Conservation (phyloP, 2,888 invertebrate genomes). For the Hirudinaria manillensis region DNA sequence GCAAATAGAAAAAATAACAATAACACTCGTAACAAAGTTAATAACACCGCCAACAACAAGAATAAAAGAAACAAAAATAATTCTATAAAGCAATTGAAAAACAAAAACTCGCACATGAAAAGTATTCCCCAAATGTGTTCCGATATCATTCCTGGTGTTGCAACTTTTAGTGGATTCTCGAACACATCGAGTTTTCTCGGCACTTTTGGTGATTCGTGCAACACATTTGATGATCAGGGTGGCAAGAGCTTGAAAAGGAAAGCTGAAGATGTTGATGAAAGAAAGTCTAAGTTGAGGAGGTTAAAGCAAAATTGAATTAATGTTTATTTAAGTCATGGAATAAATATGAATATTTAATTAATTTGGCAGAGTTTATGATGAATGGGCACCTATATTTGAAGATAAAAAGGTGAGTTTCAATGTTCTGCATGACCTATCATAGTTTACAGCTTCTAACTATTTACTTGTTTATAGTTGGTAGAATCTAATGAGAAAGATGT, state of each 20-base stretch:
- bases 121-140: too few species aligned
- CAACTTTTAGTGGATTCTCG: too few species aligned
- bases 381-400: neutral
- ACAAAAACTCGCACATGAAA: too few species aligned
- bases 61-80: too few species aligned
- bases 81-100: too few species aligned
- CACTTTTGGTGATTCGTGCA: too few species aligned
- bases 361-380: constrained; percentile 5
- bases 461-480: neutral
- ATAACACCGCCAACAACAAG: too few species aligned
- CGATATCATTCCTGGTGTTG: too few species aligned
- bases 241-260: neutral
- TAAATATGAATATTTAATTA: neutral
- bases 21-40: too few species aligned
- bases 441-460: neutral
- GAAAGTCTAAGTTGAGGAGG: neutral
- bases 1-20: too few species aligned
- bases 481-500: neutral
- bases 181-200: too few species aligned
- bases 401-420: neutral
- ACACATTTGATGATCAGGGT: too few species aligned
- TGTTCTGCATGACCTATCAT: neutral
- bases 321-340: neutral
- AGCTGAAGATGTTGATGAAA: neutral
- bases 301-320: neutral